Percentiles rank a stretch among this genome's conserved stretches.
Conservation (phyloP, 2,797 vertebrate genomes). For the Danio tinwini region DNA sequence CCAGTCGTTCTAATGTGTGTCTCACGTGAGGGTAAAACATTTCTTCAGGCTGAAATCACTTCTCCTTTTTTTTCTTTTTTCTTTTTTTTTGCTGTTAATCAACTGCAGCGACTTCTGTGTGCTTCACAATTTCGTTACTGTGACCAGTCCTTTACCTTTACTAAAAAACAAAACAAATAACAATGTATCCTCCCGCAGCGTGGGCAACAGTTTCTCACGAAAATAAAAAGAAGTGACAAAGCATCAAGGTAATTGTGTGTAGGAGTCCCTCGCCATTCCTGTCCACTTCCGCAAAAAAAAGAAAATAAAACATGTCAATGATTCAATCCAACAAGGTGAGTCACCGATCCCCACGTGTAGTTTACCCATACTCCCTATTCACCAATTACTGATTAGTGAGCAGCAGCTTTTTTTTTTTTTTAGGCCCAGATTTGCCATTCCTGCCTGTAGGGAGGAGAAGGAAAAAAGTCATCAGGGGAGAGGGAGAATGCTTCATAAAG, state of each 20-base stretch:
- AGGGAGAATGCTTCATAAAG: conserved; percentile 55
- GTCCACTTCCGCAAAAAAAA: not conserved
- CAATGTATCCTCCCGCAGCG: not conserved
- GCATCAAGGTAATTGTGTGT: not conserved
- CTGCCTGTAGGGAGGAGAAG: conserved; percentile 8
- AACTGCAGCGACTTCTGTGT: too few relatives aligned
- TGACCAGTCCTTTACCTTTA: too few relatives aligned
- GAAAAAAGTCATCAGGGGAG: conserved; percentile 17
- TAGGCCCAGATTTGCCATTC: conserved; percentile 16
- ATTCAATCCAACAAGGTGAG: conserved; percentile 9
- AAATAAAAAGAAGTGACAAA: conserved; percentile 4
- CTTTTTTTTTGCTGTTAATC: too few relatives aligned
- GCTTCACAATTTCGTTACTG: too few relatives aligned
- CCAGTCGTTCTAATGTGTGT: too few relatives aligned
- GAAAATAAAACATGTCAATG: not conserved
- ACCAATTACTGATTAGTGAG: conserved; percentile 19
- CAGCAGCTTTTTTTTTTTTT: conserved; percentile 37
- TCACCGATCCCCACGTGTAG: conserved; percentile 19
- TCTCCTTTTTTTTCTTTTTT: too few relatives aligned
- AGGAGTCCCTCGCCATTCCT: not conserved
- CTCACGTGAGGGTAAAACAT: too few relatives aligned
- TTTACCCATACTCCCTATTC: conserved; percentile 9
- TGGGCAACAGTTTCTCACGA: not conserved
- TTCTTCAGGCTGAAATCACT: too few relatives aligned
- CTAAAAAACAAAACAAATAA: not conserved